A percentile compares a stretch with the other conserved stretches of the same genome.
phyloP scores from a whole-genome alignment of 2,113 vertebrate species.

The Suncus etruscus region DNA sequence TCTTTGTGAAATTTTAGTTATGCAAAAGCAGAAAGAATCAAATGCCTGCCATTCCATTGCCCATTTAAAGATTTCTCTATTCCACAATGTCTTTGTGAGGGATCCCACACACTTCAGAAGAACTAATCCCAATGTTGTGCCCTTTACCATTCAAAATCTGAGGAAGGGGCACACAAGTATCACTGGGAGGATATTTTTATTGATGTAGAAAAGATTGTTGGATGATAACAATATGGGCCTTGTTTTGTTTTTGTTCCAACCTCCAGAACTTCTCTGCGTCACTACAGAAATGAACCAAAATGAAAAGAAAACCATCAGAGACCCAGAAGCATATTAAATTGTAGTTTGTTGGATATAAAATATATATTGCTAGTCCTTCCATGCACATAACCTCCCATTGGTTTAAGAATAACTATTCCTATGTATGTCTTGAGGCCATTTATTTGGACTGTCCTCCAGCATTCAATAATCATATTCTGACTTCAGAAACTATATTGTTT shows the following conservation, averaged over 20 bases:
- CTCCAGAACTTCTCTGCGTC: background rate
- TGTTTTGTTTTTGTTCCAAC: conserved; percentile 6
- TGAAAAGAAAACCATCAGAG: background rate
- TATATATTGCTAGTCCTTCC: conserved; percentile 25
- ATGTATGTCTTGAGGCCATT: background rate
- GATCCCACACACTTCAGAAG: background rate
- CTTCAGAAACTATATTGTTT: background rate
- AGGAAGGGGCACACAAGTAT: fast-evolving
- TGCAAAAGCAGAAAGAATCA: background rate
- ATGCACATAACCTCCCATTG: conserved; percentile 41
- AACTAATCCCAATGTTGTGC: background rate
- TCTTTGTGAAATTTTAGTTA: background rate
- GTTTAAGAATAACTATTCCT: conserved; percentile 51
- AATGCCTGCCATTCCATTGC: background rate
- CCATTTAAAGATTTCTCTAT: background rate
- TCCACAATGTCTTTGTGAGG: background rate
- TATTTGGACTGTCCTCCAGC: conserved; percentile 28
- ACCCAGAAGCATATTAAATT: conserved; percentile 37
- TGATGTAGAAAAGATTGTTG: background rate
- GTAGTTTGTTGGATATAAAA: conserved; percentile 1
- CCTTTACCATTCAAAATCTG: background rate
- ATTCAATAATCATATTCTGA: conserved; percentile 47
- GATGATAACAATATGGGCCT: background rate
- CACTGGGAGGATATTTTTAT: background rate
- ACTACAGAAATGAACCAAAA: conserved; percentile 54